phyloP scores from a whole-genome alignment of 2,113 vertebrate species.

The Lepus europaeus region DNA sequence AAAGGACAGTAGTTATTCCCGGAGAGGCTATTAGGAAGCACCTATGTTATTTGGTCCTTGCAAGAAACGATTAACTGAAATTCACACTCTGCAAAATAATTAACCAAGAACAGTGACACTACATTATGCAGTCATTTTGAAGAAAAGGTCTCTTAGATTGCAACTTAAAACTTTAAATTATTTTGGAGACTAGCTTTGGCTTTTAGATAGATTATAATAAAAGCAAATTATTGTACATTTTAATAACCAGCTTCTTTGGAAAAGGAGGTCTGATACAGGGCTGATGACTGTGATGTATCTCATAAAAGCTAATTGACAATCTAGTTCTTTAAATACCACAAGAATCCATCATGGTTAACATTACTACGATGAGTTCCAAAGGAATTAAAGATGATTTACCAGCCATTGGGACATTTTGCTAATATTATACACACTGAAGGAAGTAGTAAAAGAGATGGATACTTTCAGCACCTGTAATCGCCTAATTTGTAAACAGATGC shows the following conservation, averaged over 20 bases:
- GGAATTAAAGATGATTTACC: slow-evolving; percentile 85
- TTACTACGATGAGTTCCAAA: slow-evolving; percentile 76
- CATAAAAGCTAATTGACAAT: slow-evolving; percentile 88
- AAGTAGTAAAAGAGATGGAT: slow-evolving; percentile 75
- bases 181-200: slow-evolving; percentile 81
- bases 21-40: slow-evolving; percentile 69
- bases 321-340: slow-evolving; percentile 85
- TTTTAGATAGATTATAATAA: slow-evolving; percentile 86
- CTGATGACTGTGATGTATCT: slow-evolving; percentile 78
- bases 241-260: slow-evolving; percentile 84
- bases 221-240: slow-evolving; percentile 85
- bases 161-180: slow-evolving; percentile 83
- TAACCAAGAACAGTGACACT: slow-evolving; percentile 73
- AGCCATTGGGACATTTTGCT: slow-evolving; percentile 80
- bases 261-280: slow-evolving; percentile 78
- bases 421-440: slow-evolving; percentile 76
- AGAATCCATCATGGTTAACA: slow-evolving; percentile 86
- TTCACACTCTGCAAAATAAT: slow-evolving; percentile 83
- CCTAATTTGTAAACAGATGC: slow-evolving; percentile 59
- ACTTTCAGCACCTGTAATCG: slow-evolving; percentile 42
- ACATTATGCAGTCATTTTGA: slow-evolving; percentile 76
- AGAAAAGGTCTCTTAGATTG: slow-evolving; percentile 81
- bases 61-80: slow-evolving; percentile 79
- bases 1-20: slow-evolving; percentile 75
- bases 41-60: slow-evolving; percentile 77